These are phyloP conservation scores for Drosophila kambysellisi DNA, from an alignment of 2,888 invertebrate species.

Conservation along the genomic window DNA sequence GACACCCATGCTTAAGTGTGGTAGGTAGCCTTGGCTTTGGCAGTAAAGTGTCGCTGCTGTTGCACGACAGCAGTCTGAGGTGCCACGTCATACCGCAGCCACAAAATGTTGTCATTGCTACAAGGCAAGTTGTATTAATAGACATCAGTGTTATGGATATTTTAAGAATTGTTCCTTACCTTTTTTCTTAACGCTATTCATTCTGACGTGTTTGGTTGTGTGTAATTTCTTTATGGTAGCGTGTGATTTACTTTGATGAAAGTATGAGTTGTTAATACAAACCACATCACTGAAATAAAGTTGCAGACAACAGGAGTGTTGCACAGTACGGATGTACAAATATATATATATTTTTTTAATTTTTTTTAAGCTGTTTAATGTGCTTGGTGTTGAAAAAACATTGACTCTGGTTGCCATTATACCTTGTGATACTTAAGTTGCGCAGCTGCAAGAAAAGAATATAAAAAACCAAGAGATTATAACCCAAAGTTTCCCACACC, in stretches of 20 bases:
- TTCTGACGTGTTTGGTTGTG: background rate
- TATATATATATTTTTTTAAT: background rate
- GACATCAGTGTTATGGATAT: slow-evolving; percentile 7
- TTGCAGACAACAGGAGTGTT: background rate
- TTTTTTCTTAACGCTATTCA: background rate
- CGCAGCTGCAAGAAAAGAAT: slow-evolving; percentile 51
- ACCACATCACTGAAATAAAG: background rate
- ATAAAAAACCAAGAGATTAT: slow-evolving; percentile 34
- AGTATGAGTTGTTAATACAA: background rate
- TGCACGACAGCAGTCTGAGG: slow-evolving; percentile 6
- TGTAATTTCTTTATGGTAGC: background rate
- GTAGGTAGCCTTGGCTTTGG: slow-evolving; percentile 9
- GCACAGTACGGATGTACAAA: background rate
- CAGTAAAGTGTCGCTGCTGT: slow-evolving; percentile 35
- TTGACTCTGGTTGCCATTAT: slow-evolving; percentile 44
- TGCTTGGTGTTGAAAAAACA: background rate
- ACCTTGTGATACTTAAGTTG: slow-evolving; percentile 37
- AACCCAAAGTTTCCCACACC: slow-evolving; percentile 1
- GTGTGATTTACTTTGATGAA: background rate
- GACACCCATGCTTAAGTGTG: slow-evolving; percentile 35
- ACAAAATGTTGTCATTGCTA: slow-evolving; percentile 50
- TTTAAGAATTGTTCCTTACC: background rate
- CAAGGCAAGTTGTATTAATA: slow-evolving; percentile 17
- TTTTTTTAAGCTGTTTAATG: background rate
- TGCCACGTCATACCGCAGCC: slow-evolving; percentile 27